phyloP scores from a whole-genome alignment of 2,113 vertebrate species.

The Dromaius novaehollandiae region DNA sequence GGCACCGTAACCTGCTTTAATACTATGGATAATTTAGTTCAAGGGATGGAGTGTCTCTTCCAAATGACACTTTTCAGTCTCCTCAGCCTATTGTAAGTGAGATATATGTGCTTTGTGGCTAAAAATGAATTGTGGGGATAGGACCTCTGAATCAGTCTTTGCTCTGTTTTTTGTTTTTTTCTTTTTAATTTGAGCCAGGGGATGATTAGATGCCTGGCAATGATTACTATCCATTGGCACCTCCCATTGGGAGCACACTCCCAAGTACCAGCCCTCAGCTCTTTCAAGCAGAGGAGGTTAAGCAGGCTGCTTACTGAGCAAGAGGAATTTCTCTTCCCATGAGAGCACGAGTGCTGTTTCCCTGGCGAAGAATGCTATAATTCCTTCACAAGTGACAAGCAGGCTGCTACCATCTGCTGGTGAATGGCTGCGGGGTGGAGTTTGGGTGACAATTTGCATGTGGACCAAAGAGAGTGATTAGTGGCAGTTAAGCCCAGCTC shows the following conservation, averaged over 20 bases:
- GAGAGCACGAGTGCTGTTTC: constrained; percentile 1
- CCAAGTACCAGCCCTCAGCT: constrained; percentile 40
- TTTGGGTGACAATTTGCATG: not conserved
- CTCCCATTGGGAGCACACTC: constrained; percentile 30
- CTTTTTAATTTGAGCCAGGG: not conserved
- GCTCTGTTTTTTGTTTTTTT: not conserved
- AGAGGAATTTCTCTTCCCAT: constrained; percentile 54
- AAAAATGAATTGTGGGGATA: constrained; percentile 54
- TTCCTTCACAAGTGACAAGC: constrained; percentile 42
- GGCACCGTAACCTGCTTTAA: constrained; percentile 35
- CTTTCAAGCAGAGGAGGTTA: constrained; percentile 38
- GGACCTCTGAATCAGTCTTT: constrained; percentile 23
- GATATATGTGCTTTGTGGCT: constrained; percentile 40
- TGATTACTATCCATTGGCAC: constrained; percentile 31
- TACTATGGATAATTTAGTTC: constrained; percentile 59
- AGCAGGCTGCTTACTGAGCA: constrained; percentile 58
- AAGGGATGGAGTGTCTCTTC: constrained; percentile 18
- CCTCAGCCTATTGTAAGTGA: constrained; percentile 49
- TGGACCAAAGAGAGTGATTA: not conserved
- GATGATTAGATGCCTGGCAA: constrained; percentile 43
- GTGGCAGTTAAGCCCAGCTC: not conserved
- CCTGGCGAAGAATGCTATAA: constrained; percentile 16
- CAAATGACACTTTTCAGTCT: constrained; percentile 61
- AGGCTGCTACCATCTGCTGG: constrained; percentile 47
- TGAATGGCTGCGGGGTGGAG: not conserved